Conservation (phyloP, 1,140 invertebrate genomes). For the Orchesella cincta region DNA sequence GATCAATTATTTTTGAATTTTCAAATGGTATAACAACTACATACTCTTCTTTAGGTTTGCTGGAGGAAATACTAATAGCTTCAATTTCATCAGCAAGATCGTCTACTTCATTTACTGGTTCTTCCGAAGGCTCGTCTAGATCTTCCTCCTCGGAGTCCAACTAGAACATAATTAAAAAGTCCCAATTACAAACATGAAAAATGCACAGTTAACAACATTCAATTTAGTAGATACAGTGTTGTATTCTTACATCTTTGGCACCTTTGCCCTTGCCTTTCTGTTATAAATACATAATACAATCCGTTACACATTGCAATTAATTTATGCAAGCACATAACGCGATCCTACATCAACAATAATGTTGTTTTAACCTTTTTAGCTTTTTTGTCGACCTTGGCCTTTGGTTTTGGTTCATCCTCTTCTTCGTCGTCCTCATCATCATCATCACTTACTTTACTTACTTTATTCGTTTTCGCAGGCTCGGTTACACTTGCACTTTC, state of each 20-base stretch:
- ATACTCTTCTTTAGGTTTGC: constrained; percentile 9
- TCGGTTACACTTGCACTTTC: neutral
- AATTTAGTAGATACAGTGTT: neutral
- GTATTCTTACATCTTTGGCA: neutral
- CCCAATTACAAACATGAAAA: too few relatives aligned
- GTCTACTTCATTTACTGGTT: neutral
- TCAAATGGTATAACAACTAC: too few relatives aligned
- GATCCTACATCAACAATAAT: too few relatives aligned
- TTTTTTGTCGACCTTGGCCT: constrained; percentile 46
- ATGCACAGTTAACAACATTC: neutral
- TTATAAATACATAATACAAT: neutral
- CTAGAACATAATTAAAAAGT: neutral
- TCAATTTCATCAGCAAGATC: neutral
- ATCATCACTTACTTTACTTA: constrained; percentile 36
- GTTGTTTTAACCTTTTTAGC: constrained; percentile 51
- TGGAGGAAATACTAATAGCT: neutral
- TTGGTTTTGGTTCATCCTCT: constrained; percentile 5
- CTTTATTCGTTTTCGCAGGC: constrained; percentile 26
- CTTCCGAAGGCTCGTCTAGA: neutral
- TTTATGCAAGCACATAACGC: too few relatives aligned
- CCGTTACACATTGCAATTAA: neutral
- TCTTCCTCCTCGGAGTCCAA: neutral
- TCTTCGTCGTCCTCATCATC: constrained; percentile 32
- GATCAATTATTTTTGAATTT: too few relatives aligned
- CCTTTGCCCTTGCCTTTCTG: constrained; percentile 42